Evolutionary conservation across 2,113 vertebrate species (phyloP), one percentile per base, ranked within the genome.

Genomic region (Orcinus orca): DNA sequence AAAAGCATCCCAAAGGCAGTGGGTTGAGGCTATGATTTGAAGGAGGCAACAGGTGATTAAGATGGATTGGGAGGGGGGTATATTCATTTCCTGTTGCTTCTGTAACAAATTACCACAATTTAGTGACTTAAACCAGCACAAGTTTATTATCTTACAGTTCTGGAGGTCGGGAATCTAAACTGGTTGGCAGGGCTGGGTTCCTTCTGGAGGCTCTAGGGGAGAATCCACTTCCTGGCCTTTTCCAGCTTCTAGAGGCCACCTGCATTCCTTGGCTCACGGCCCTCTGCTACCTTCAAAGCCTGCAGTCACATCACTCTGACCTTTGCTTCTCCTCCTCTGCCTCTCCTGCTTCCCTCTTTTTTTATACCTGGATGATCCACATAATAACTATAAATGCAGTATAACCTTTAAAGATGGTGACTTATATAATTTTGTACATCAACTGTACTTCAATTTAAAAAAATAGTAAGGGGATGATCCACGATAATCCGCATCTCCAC

Each of bases 211-310:
- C 73, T 18, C 3, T 17, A 10, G 2, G 9, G 0, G 26, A 68
- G 31, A 63, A 63, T 38, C 62, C 15, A 8, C 80, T 41, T 14
- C 38, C 58, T 18, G 36, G 93, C 14, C 63, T 62, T 53, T 25
- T 31, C 25, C 4, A 47, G 53, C 31, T 80, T 67, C 38, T 17
- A 50, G 36, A 93, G 25, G 58, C 18, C 20, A 6, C 41, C 8
- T 29, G n/a, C 12, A 3, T 1, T 62, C 65, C 53, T 14, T 21
- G 41, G 38, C 12, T 36, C 6, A 2, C 1, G 58, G 26, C 1
- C 44, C 53, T 84, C 36, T 58, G 31, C 26, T 21, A 5, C 36
- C 63, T 36, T 60, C 55, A 68, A 50, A 53, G 29, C 38, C 70
- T 65, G 31, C 21, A 76, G 50, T 38, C 4, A 0, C 11, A 10